A percentile compares a stretch with the other conserved stretches of the same genome.
phyloP scores from a whole-genome alignment of 2,888 invertebrate species.

The Stegana nigrithorax region DNA sequence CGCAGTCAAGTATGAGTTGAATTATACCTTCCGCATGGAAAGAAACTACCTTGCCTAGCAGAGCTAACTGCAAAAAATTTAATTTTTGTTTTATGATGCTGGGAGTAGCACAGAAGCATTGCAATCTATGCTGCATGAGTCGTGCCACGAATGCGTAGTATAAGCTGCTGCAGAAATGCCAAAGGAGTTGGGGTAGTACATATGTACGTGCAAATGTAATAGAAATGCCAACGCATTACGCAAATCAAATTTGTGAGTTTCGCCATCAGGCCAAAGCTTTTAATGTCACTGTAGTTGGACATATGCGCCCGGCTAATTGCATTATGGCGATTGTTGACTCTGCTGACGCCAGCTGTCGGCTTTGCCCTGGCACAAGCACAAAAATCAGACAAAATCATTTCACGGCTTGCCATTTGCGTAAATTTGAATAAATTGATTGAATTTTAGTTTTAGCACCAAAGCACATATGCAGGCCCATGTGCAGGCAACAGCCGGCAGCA shows the following conservation, averaged over 20 bases:
- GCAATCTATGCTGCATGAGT: constrained; percentile 45
- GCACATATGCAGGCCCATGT: background rate
- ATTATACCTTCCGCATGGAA: too few species aligned
- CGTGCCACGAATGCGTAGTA: constrained; percentile 51
- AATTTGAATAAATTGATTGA: constrained; percentile 65
- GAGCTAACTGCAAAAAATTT: too few species aligned
- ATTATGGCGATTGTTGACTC: constrained; percentile 29
- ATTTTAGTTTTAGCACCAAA: constrained; percentile 37
- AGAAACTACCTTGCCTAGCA: too few species aligned
- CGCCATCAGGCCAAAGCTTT: background rate
- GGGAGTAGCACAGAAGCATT: constrained; percentile 53
- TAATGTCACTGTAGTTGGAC: background rate
- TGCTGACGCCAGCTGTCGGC: background rate
- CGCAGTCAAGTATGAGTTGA: too few species aligned
- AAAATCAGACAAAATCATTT: constrained; percentile 15
- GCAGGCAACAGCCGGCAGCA: background rate
- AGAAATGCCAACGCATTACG: background rate
- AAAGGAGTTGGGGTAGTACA: background rate
- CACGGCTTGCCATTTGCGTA: constrained; percentile 51
- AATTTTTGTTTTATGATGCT: constrained; percentile 55
- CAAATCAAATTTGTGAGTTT: constrained; percentile 13
- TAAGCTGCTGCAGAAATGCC: constrained; percentile 20
- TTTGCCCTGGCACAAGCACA: constrained; percentile 64
- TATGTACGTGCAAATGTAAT: background rate
- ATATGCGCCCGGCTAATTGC: constrained; percentile 36